These are phyloP conservation scores for Empidonax traillii DNA, from an alignment of 2,113 vertebrate species.

Conservation along the genomic window DNA sequence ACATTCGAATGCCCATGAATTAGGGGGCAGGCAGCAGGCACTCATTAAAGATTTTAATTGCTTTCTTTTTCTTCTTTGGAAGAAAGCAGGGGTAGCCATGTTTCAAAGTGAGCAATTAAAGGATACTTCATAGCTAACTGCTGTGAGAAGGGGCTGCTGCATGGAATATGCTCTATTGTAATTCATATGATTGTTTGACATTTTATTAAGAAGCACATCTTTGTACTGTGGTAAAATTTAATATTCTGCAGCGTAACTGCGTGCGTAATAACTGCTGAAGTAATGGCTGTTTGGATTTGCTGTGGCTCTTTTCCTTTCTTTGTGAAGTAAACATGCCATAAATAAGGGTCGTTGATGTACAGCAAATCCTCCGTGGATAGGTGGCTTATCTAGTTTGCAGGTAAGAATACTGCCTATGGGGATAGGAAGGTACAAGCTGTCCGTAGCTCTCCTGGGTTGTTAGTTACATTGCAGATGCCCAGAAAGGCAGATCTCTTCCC, in stretches of 20 bases:
- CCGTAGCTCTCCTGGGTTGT: background rate
- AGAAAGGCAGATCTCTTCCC: background rate
- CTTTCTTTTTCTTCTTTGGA: slow-evolving; percentile 35
- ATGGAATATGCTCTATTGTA: slow-evolving; percentile 1
- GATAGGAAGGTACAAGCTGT: background rate
- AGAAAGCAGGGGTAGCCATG: background rate
- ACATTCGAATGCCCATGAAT: slow-evolving; percentile 10
- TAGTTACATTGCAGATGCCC: background rate
- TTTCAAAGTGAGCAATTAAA: slow-evolving; percentile 50
- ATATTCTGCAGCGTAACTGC: background rate
- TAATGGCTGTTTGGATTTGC: slow-evolving; percentile 25
- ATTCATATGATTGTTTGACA: background rate
- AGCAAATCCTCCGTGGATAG: background rate
- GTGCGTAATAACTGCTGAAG: background rate
- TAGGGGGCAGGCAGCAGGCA: slow-evolving; percentile 13
- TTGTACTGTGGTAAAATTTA: slow-evolving; percentile 16
- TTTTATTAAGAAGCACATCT: slow-evolving; percentile 48
- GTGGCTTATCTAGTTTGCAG: background rate
- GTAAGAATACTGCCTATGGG: background rate
- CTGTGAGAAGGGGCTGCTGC: background rate
- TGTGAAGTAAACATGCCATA: background rate
- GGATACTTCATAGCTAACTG: slow-evolving; percentile 47
- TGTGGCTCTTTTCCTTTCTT: background rate
- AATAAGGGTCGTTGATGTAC: background rate
- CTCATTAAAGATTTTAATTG: slow-evolving; percentile 60